phyloP scores from a whole-genome alignment of 2,797 vertebrate genomes.

The Ctenosaura bakeri region DNA sequence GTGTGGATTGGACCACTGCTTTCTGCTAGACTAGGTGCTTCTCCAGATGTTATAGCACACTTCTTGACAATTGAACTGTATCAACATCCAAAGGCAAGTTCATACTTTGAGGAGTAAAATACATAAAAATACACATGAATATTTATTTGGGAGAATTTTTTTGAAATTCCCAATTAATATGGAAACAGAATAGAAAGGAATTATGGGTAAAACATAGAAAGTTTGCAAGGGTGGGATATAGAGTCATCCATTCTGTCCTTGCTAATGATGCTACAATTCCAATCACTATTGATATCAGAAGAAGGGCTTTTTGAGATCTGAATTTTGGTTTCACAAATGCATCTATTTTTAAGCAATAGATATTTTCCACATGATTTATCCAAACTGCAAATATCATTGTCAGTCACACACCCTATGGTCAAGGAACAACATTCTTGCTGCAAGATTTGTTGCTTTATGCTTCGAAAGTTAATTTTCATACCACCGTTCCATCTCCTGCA shows the following conservation, averaged over 20 bases:
- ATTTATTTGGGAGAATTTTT: neutral
- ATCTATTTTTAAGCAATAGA: neutral
- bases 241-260: neutral
- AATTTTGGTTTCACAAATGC: neutral
- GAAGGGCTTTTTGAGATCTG: neutral
- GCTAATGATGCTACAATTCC: neutral
- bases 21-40: neutral
- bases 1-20: no score
- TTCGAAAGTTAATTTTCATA: conserved; percentile 53
- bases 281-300: neutral
- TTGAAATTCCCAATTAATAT: neutral
- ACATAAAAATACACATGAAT: neutral
- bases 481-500: conserved; percentile 45
- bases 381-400: neutral
- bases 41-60: neutral
- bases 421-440: neutral
- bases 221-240: neutral
- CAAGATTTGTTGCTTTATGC: neutral
- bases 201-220: neutral
- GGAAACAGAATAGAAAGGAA: neutral
- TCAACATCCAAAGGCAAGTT: no score
- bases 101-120: neutral
- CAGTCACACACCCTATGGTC: neutral
- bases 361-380: neutral
- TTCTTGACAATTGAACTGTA: neutral